Conservation (phyloP, 2,888 invertebrate genomes). For the Cyrtodaria siliqua region DNA sequence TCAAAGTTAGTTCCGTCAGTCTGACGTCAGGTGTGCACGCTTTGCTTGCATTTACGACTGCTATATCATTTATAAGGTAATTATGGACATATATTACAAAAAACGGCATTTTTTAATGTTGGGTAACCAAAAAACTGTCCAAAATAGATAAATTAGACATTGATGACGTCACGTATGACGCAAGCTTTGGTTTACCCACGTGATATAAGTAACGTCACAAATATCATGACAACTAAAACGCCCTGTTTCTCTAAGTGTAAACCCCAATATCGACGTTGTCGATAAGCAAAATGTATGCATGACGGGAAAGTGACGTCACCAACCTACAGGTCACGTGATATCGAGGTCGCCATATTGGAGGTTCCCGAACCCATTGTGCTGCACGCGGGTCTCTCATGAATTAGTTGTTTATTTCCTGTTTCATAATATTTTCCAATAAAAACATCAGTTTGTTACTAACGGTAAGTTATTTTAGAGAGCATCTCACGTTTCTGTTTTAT, state of each 20-base stretch:
- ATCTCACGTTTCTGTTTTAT: too few relatives aligned
- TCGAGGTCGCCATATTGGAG: conserved; percentile 73
- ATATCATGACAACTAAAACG: conserved; percentile 2
- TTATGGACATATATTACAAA: too few relatives aligned
- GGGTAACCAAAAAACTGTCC: too few relatives aligned
- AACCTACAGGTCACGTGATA: conserved; percentile 71
- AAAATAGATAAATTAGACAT: too few relatives aligned
- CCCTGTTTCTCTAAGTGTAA: conserved; percentile 45
- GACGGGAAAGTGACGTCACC: conserved; percentile 71
- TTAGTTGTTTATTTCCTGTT: conserved; percentile 11
- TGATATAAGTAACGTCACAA: background rate
- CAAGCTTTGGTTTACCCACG: background rate
- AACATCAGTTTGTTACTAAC: background rate
- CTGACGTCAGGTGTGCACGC: too few relatives aligned
- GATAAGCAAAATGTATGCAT: conserved; percentile 66
- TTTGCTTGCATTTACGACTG: too few relatives aligned
- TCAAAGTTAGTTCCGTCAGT: too few relatives aligned
- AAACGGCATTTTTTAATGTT: too few relatives aligned
- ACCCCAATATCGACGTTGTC: conserved; percentile 62
- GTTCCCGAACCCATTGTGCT: conserved; percentile 66
- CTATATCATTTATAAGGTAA: too few relatives aligned
- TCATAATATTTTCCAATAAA: background rate
- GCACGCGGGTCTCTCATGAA: conserved; percentile 34
- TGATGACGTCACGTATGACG: conserved; percentile 7
- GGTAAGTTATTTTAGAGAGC: background rate